Evolutionary conservation across 2,797 vertebrate species (phyloP), one percentile per base, ranked within the genome.

Genomic region (Balearica regulorum): DNA sequence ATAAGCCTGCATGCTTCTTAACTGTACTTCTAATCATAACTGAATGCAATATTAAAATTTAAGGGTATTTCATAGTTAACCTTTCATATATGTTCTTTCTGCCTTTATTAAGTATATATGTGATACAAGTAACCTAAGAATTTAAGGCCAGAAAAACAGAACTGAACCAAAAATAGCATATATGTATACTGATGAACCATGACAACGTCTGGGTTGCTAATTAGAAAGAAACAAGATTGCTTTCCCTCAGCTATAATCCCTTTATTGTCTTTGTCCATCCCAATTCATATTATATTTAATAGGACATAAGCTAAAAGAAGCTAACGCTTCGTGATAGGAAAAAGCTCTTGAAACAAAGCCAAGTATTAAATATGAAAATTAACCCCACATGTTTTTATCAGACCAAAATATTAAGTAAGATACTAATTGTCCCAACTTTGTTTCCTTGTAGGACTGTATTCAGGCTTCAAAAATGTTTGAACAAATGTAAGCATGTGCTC

Each of bases 351-450:
- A 88, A 89, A 43, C 55, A 61, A 86, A 91, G 2, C 7, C 10
- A 70, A 82, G 4, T 49, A 33, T 65, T 79, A 79, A 57, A 72
- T 18, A 77, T 14, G 8, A 72, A 89, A 48, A 44, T 60, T 68
- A 55, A 66, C 2, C 6, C 3, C 37, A 35, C 5, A 3, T 1
- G 10, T 11, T 76, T 73, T 79, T 76, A 16, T 91, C 31, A 83
- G 37, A 31, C 4, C 20, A 85, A 87, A 91, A 91, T 60, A 62
- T 39, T 5, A 2, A 49, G 41, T 35, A 31, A 37, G 37, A 70
- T 5, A n/a, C 10, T 25, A 89, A 13, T 49, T 55, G 6, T 76
- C 33, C 37, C 1, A 5, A 31, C 9, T 41, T 5, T 1, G 1
- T 72, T 87, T 84, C n/a, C 16, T 66, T 60, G 16, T 25, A 58